phyloP scores from a whole-genome alignment of 1,140 invertebrate species.

The Papilio dardanus region DNA sequence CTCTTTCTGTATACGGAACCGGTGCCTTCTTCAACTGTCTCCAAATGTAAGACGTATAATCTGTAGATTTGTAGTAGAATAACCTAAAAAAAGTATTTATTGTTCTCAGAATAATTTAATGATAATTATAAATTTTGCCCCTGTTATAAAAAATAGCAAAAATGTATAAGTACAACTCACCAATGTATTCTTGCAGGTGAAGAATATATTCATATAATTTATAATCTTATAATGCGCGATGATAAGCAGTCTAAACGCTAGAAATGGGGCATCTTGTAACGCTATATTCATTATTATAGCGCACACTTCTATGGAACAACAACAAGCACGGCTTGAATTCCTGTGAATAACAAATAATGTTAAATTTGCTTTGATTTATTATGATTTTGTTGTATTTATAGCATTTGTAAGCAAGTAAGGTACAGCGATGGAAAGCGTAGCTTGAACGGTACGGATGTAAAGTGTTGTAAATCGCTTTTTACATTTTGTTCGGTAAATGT shows the following conservation, averaged over 20 bases:
- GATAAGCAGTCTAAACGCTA: slow-evolving; percentile 91
- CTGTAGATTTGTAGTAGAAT: slow-evolving; percentile 93
- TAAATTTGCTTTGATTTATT: neutral
- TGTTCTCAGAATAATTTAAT: too few relatives aligned
- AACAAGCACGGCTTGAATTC: slow-evolving; percentile 84
- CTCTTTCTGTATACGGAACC: slow-evolving; percentile 82
- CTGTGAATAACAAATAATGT: slow-evolving; percentile 44
- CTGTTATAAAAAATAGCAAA: slow-evolving; percentile 27
- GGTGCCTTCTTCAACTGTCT: slow-evolving; percentile 76
- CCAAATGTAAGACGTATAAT: slow-evolving; percentile 90
- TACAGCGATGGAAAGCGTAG: neutral
- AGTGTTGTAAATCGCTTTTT: neutral
- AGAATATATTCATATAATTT: slow-evolving; percentile 96
- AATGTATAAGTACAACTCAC: slow-evolving; percentile 80
- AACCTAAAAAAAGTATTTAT: slow-evolving; percentile 85
- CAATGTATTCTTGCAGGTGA: slow-evolving; percentile 94
- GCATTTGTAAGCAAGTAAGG: neutral
- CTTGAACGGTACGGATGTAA: neutral
- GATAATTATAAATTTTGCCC: neutral
- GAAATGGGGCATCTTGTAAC: slow-evolving; percentile 92
- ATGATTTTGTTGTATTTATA: too few relatives aligned
- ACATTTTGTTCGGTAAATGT: too few relatives aligned
- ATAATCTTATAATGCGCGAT: slow-evolving; percentile 94
- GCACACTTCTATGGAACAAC: slow-evolving; percentile 93
- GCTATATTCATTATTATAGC: slow-evolving; percentile 90